These are phyloP conservation scores for Rhinella marina DNA, from an alignment of 2,797 vertebrate species.

Conservation along the genomic window DNA sequence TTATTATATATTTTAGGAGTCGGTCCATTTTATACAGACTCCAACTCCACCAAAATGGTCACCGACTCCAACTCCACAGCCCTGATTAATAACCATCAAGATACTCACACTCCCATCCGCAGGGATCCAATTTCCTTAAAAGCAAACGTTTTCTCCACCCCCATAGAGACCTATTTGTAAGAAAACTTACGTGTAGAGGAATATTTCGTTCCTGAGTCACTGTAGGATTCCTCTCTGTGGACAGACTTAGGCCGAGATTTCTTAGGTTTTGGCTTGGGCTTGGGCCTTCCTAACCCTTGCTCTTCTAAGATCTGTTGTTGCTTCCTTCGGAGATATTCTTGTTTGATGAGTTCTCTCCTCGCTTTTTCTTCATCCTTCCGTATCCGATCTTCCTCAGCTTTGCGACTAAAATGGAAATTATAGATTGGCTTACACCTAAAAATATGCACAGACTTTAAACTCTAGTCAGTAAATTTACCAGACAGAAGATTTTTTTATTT, in stretches of 20 bases:
- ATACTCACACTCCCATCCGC: background rate
- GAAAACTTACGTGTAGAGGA: constrained; percentile 82
- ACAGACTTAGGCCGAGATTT: constrained; percentile 88
- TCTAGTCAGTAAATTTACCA: background rate
- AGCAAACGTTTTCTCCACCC: background rate
- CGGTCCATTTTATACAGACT: no score
- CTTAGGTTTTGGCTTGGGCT: constrained; percentile 83
- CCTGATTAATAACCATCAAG: background rate
- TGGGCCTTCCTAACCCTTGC: constrained; percentile 84
- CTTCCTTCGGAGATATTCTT: constrained; percentile 92
- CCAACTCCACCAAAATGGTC: no score
- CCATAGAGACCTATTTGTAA: background rate
- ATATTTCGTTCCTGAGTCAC: constrained; percentile 83
- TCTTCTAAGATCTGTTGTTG: constrained; percentile 94
- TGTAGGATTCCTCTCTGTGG: constrained; percentile 86
- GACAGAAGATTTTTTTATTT: no score
- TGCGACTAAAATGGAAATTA: constrained; percentile 73
- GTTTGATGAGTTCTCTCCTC: constrained; percentile 93
- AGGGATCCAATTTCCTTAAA: background rate
- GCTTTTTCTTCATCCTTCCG: constrained; percentile 97
- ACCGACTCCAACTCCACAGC: no score
- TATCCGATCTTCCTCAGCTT: constrained; percentile 92
- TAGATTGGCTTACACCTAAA: background rate
- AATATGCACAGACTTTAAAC: background rate
- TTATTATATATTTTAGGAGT: no score